phyloP scores from a whole-genome alignment of 2,113 vertebrate species.

The Platysteira castanea region DNA sequence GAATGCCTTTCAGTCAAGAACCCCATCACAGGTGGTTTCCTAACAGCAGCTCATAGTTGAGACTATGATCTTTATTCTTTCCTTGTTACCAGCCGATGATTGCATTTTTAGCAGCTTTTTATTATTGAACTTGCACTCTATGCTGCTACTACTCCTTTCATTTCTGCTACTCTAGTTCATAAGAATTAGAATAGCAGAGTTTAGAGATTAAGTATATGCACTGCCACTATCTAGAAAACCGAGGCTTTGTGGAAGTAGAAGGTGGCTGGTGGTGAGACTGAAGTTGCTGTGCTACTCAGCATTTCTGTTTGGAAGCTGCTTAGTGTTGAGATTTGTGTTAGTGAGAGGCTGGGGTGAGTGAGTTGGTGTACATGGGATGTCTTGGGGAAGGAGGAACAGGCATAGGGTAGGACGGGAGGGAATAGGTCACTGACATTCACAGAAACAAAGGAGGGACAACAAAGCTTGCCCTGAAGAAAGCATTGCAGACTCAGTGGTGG shows the following conservation, averaged over 20 bases:
- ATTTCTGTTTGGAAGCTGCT: background rate
- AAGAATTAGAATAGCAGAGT: background rate
- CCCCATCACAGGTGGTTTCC: background rate
- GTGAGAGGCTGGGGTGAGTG: background rate
- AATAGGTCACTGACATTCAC: fast-evolving
- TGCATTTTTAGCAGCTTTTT: background rate
- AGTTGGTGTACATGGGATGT: background rate
- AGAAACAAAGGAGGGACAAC: background rate
- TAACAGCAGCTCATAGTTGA: background rate
- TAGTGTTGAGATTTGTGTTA: background rate
- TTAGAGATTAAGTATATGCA: background rate
- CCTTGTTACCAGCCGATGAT: background rate
- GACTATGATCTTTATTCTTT: background rate
- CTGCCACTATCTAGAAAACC: background rate
- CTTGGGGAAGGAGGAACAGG: background rate
- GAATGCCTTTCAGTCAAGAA: background rate
- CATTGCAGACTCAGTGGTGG: background rate
- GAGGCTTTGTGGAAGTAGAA: background rate
- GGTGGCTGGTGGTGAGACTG: background rate
- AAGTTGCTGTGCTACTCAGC: background rate
- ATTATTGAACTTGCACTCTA: background rate
- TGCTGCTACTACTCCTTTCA: background rate
- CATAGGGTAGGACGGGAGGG: background rate
- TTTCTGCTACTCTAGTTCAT: background rate
- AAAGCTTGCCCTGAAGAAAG: background rate